phyloP scores from a whole-genome alignment of 2,113 vertebrate species.

The Bos indicus region DNA sequence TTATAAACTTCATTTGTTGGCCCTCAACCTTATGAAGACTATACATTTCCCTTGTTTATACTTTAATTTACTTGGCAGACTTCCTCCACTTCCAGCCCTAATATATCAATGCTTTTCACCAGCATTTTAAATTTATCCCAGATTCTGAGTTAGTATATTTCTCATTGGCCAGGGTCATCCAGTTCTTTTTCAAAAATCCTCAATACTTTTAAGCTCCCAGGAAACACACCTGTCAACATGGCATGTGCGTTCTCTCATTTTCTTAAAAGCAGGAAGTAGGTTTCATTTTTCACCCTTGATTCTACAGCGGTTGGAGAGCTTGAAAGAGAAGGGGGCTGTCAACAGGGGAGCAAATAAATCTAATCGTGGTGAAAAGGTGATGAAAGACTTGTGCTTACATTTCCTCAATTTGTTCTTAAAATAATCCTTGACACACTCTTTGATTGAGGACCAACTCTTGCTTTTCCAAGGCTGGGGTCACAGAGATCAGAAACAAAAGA shows the following conservation, averaged over 20 bases:
- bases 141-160: neutral
- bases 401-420: slow-evolving; percentile 62
- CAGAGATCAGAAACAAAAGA: slow-evolving; percentile 30
- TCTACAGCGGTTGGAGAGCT: slow-evolving; percentile 28
- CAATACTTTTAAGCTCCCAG: neutral
- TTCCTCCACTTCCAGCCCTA: neutral
- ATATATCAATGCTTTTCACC: neutral
- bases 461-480: slow-evolving; percentile 34
- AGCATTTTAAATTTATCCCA: neutral
- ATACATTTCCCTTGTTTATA: slow-evolving; percentile 23
- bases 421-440: slow-evolving; percentile 41
- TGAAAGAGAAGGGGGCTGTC: neutral
- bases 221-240: slow-evolving; percentile 43
- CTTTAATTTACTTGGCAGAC: slow-evolving; percentile 17
- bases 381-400: slow-evolving; percentile 31
- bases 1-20: neutral
- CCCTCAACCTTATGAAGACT: neutral
- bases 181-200: slow-evolving; percentile 3
- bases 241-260: slow-evolving; percentile 46
- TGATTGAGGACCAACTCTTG: slow-evolving; percentile 32
- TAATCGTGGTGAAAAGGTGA: slow-evolving; percentile 39
- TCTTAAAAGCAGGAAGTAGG: slow-evolving; percentile 65
- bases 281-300: slow-evolving; percentile 67
- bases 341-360: slow-evolving; percentile 49
- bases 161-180: neutral